A percentile compares a stretch with the other conserved stretches of the same genome.
Conservation (phyloP, 2,888 invertebrate genomes). For the Cryptocheilus praepositus region DNA sequence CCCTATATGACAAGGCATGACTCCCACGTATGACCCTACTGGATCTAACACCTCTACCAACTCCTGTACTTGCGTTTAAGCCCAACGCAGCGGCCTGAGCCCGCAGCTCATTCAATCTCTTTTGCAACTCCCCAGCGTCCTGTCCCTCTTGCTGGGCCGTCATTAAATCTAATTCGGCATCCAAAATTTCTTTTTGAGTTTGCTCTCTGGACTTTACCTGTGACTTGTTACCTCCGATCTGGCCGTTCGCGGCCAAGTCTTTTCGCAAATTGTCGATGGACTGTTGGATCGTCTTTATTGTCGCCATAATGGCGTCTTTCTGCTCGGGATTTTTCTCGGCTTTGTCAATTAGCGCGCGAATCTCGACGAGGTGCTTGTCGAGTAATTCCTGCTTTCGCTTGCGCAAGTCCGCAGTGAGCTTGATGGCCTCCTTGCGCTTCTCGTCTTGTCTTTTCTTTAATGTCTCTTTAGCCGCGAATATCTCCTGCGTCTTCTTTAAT, state of each 20-base stretch:
- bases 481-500: slow-evolving; percentile 78
- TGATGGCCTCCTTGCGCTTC: slow-evolving; percentile 84
- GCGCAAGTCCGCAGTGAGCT: slow-evolving; percentile 87
- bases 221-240: slow-evolving; percentile 75
- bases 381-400: slow-evolving; percentile 90
- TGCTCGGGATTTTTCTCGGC: slow-evolving; percentile 89
- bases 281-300: slow-evolving; percentile 88
- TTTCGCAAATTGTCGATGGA: slow-evolving; percentile 87
- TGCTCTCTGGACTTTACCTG: slow-evolving; percentile 84
- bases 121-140: slow-evolving; percentile 88
- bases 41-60: slow-evolving; percentile 57
- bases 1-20: slow-evolving; percentile 60
- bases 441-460: slow-evolving; percentile 86
- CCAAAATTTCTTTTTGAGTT: slow-evolving; percentile 91
- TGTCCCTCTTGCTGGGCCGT: slow-evolving; percentile 92
- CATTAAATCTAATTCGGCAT: slow-evolving; percentile 93
- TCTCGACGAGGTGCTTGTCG: slow-evolving; percentile 92
- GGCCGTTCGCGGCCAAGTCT: slow-evolving; percentile 79
- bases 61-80: slow-evolving; percentile 56
- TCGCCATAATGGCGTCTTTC: slow-evolving; percentile 84
- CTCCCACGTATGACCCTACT: slow-evolving; percentile 64
- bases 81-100: slow-evolving; percentile 77
- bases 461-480: slow-evolving; percentile 80
- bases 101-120: slow-evolving; percentile 83
- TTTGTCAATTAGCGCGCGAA: slow-evolving; percentile 87